These are phyloP conservation scores for Bothrops alternatus DNA, from an alignment of 2,797 vertebrate species.

Conservation along the genomic window DNA sequence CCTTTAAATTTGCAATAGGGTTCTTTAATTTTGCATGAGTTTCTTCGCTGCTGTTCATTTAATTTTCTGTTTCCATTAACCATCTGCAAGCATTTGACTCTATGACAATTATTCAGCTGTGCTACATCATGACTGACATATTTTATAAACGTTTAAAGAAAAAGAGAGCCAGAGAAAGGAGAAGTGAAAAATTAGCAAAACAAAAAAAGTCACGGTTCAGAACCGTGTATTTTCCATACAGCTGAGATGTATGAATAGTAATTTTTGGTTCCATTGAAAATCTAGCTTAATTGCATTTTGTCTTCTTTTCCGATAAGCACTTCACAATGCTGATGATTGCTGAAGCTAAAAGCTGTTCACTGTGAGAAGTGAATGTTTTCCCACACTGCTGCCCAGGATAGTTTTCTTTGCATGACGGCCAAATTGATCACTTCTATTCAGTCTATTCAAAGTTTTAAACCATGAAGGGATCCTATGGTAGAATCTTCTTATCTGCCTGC, in stretches of 20 bases:
- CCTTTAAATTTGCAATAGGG: slow-evolving; percentile 73
- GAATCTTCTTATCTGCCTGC: not conserved
- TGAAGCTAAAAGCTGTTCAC: slow-evolving; percentile 58
- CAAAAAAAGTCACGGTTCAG: slow-evolving; percentile 66
- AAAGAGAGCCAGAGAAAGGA: slow-evolving; percentile 55
- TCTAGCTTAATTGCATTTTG: slow-evolving; percentile 72
- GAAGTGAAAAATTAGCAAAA: slow-evolving; percentile 53
- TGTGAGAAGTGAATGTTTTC: slow-evolving; percentile 63
- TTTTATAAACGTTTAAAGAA: slow-evolving; percentile 68
- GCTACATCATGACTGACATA: slow-evolving; percentile 72
- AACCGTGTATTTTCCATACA: slow-evolving; percentile 71
- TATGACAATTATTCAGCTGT: slow-evolving; percentile 76
- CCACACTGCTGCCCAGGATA: slow-evolving; percentile 57
- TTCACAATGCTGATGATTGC: slow-evolving; percentile 69
- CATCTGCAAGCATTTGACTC: slow-evolving; percentile 78
- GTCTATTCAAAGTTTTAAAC: slow-evolving; percentile 39
- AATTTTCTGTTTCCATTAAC: slow-evolving; percentile 78
- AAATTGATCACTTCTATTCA: slow-evolving; percentile 58
- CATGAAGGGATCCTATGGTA: slow-evolving; percentile 30
- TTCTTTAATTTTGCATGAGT: slow-evolving; percentile 77
- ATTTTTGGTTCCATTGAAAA: slow-evolving; percentile 73
- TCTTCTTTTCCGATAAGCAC: slow-evolving; percentile 69
- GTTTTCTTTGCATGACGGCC: slow-evolving; percentile 52
- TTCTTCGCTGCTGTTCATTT: slow-evolving; percentile 77
- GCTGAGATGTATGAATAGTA: slow-evolving; percentile 71